Base-by-base conservation (phyloP, 2,888 invertebrate genomes). In the Ptilodon capucinus region DNA sequence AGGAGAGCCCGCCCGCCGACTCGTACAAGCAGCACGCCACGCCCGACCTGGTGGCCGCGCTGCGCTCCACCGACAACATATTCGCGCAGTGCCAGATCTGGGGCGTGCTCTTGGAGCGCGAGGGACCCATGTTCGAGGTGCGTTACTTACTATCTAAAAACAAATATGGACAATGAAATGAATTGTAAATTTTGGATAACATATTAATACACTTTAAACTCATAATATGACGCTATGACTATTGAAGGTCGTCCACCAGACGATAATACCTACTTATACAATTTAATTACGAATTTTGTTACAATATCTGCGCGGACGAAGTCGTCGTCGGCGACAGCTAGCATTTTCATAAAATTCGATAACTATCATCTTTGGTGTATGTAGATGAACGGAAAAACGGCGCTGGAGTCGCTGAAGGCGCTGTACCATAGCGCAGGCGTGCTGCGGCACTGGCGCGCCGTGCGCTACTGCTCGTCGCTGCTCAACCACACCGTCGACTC, bases 401-500 rank as follows among this genome's bases (percentile, higher is more conserved):
- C 96, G 0, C 92, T 93, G 54, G 94, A 95, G 50, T 93, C 95
- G 17, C 85, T 97, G 43, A 94, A 94, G 67, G 86, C 91, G 48
- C 84, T 97, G 39, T 97, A 97, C 85, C 94, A 95, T 76, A 93
- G 94, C 67, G 97, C 97, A n/a, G 97, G 97, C 18, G 94, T 95
- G 59, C 87, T 97, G 53, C 92, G 97, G 7, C 95, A 97, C 83
- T 98, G 98, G 98, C 95, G 96, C 59, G 97, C 97, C 25, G 98
- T 99, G 39, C 94, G 99, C 44, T 97, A 98, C 84, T 98, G 98
- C 74, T 98, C 98, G 58, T 98, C 98, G 67, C 92, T 99, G 46
- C 92, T 99, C 51, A 94, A 95, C 81, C 99, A 99, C 83, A 96
- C 97, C 46, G 99, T 99, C 8, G 99, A 99, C 89, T 98, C 98